Conservation (phyloP, 2,113 vertebrate species). For the Xyrauchen texanus region DNA sequence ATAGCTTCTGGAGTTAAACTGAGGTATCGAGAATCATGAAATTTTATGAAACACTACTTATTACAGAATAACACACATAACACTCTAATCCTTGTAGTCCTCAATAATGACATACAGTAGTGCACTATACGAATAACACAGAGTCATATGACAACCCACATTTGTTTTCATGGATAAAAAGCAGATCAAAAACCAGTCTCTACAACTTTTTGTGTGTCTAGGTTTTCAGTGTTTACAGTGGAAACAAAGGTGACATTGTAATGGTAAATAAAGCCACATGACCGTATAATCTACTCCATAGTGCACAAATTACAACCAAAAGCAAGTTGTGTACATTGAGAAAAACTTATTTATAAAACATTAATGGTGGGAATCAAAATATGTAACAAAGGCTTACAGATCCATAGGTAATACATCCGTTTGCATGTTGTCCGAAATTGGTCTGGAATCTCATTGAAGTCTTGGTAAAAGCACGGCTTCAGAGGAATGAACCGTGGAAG, state of each 20-base stretch:
- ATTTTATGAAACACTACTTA: no score
- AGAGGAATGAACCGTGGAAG: slow-evolving; percentile 93
- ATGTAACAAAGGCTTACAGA: slow-evolving; percentile 74
- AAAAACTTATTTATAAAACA: not conserved
- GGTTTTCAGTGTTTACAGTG: slow-evolving; percentile 62
- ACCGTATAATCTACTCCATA: slow-evolving; percentile 4
- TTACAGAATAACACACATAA: no score
- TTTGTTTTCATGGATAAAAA: not conserved
- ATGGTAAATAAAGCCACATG: not conserved
- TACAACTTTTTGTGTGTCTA: not conserved
- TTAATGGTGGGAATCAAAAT: not conserved
- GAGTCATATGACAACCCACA: not conserved
- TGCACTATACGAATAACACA: no score
- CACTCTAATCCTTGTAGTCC: no score
- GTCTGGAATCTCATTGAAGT: slow-evolving; percentile 94
- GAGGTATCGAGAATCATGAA: no score
- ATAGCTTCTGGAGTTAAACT: no score
- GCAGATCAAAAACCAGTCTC: slow-evolving; percentile 22
- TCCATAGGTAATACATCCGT: slow-evolving; percentile 97
- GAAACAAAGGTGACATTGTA: slow-evolving; percentile 53
- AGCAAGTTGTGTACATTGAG: not conserved
- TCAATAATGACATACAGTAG: no score
- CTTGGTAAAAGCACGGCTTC: slow-evolving; percentile 98
- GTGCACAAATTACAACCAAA: not conserved
- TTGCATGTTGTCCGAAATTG: slow-evolving; percentile 88